Evolutionary conservation across 2,113 vertebrate genomes (phyloP), one percentile per base, ranked within the genome.

Genomic region (Elephantulus edwardii): DNA sequence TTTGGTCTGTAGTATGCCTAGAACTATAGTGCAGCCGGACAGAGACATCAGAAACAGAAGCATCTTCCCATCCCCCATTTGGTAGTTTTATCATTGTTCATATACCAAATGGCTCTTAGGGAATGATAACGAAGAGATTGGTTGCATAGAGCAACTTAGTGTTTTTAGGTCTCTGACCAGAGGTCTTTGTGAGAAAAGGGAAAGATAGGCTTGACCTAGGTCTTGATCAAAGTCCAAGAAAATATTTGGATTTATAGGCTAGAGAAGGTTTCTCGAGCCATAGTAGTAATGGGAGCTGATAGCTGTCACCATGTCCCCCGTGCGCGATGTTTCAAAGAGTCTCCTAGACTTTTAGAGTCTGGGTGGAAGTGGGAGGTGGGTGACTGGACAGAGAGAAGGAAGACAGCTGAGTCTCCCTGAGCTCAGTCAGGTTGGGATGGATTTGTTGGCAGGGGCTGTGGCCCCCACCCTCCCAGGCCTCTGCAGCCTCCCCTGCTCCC

Each of bases 191-290:
- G 89, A 93, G 94, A 92, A 94, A 79, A 62, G 30, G 50, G 78
- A 26, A 86, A 78, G 84, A 78, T 30, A 77, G 68, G 19, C 91
- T 93, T 60, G 17, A 89, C 89, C 75, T 86, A 40, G 26, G 52
- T 88, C 89, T 96, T 95, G 93, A 95, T 84, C 91, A 79, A 88
- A 87, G 76, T 92, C 83, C 83, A 94, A 93, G 90, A 94, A 93
- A 90, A 93, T 91, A 93, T 95, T 95, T 96, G 50, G 86, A 88
- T 86, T 87, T 94, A 56, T 28, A 84, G 83, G 94, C 92, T 72
- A 44, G 60, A 77, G 56, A 83, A 91, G 74, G 64, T 94, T 95
- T 96, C 94, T 93, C 78, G 92, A 91, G 90, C 79, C 79, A 94
- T 75, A 86, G 75, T 89, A 94, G 90, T 93, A 92, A 90, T 58